Evolutionary conservation across 2,113 vertebrate genomes (phyloP).

Genomic region (Machaerirhynchus nigripectus): DNA sequence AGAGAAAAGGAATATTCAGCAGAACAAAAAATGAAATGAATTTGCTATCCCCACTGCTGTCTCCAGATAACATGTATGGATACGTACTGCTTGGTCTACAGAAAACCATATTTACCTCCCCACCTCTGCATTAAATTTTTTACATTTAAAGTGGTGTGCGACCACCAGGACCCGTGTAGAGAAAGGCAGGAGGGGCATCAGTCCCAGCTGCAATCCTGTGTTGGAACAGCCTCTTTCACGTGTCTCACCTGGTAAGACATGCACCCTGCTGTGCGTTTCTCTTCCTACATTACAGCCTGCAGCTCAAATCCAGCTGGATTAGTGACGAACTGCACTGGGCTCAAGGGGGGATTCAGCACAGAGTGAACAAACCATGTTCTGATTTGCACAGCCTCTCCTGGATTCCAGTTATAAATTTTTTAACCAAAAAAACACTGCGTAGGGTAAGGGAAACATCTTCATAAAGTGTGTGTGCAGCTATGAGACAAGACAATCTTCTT

Average conservation of each 20-base stretch:
- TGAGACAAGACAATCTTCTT: not conserved
- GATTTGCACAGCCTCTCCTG: not conserved
- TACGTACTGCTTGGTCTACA: not conserved
- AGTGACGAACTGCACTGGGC: not conserved
- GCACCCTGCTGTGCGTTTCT: not conserved
- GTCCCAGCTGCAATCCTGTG: not conserved
- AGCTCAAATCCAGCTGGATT: slow-evolving; percentile 10
- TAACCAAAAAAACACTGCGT: not conserved
- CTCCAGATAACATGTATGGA: not conserved
- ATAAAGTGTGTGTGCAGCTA: not conserved
- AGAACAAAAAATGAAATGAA: not conserved
- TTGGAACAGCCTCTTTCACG: not conserved
- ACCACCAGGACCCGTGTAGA: not conserved
- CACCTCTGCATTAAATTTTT: not conserved
- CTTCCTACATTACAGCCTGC: not conserved
- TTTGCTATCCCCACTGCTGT: not conserved
- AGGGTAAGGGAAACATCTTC: not conserved
- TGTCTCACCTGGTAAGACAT: not conserved
- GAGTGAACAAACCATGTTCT: not conserved
- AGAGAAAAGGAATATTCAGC: not conserved
- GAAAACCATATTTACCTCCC: not conserved
- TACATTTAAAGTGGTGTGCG: not conserved
- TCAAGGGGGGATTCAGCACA: not conserved
- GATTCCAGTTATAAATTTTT: not conserved
- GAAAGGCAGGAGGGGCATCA: not conserved